Evolutionary conservation across 2,113 vertebrate species (phyloP), one percentile per base, ranked within the genome.

Genomic region (Psittacula cyanocephala): DNA sequence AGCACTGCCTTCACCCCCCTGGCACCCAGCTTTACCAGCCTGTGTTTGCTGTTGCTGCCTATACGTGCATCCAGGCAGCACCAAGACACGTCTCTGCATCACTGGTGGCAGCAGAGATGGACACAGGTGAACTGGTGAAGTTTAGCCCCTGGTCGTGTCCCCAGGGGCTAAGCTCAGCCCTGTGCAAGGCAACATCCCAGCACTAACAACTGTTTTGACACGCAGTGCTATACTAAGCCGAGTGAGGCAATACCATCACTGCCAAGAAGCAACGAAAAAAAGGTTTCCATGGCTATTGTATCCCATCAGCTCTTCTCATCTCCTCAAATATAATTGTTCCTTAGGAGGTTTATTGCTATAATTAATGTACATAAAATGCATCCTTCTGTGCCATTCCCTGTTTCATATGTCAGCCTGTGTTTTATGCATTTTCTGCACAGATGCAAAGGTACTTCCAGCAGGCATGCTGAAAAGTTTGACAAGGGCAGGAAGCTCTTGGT

Each of bases 401-500:
- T 57, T 63, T 35, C 37, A 24, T 8, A 20, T 2, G 1, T 24
- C 63, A 49, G 74, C 35, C 72, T 0, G 0, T 3, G 6, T 16
- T 67, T 76, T 44, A 29, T 71, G 64, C 43, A 3, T 57, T 74
- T 29, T 29, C 53, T 27, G 53, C 18, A 17, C 15, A 27, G 53
- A 16, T 4, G 10, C 0, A 2, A 22, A 67, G 52, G 47, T 39
- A 8, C 59, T 33, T 41, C 79, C 68, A 81, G 50, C 35, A 37
- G 63, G 68, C 11, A 7, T 17, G 7, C 37, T 3, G 29, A 65
- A n/a, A 88, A n/a, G 7, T 13, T 24, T 22, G 59, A 52, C 27
- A 20, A 71, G 59, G n/a, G 53, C 60, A 81, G 53, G 15, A 47
- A 52, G 84, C 23, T 59, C 75, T 68, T 8, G 27, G 41, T 39